A percentile compares a stretch with the other conserved stretches of the same genome.
Evolutionary conservation across 2,888 invertebrate genomes (phyloP).

Genomic region (Catocala fraxini): DNA sequence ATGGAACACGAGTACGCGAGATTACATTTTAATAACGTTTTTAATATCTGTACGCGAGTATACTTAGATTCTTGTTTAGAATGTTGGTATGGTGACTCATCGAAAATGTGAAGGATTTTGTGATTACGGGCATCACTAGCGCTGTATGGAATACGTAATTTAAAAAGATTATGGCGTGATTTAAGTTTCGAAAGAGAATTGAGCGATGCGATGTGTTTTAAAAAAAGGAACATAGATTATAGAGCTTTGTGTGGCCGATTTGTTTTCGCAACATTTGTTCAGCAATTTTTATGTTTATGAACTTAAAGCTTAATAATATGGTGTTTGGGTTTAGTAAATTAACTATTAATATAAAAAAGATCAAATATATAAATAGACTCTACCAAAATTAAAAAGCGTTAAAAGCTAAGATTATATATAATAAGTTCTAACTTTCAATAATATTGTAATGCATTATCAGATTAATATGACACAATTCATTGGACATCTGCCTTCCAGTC

Average conservation of each 20-base stretch:
- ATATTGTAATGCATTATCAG: too few species aligned
- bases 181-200: background rate
- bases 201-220: background rate
- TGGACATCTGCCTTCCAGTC: too few species aligned
- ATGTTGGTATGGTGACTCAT: slow-evolving; percentile 24
- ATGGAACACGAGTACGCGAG: slow-evolving; percentile 37
- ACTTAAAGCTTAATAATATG: too few species aligned
- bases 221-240: background rate
- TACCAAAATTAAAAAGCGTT: too few species aligned
- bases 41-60: slow-evolving; percentile 53
- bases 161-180: slow-evolving; percentile 5
- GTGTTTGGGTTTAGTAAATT: too few species aligned
- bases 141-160: slow-evolving; percentile 7
- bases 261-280: too few species aligned
- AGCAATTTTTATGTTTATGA: too few species aligned
- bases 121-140: slow-evolving; percentile 10
- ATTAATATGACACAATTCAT: too few species aligned
- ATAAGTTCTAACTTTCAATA: too few species aligned
- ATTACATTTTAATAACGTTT: slow-evolving; percentile 62
- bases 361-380: too few species aligned
- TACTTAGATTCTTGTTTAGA: slow-evolving; percentile 30
- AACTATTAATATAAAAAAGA: too few species aligned
- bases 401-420: too few species aligned
- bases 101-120: slow-evolving; percentile 11
- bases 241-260: background rate